Evolutionary conservation across 2,888 invertebrate genomes (phyloP).

Genomic region (Cephus sareptanus): DNA sequence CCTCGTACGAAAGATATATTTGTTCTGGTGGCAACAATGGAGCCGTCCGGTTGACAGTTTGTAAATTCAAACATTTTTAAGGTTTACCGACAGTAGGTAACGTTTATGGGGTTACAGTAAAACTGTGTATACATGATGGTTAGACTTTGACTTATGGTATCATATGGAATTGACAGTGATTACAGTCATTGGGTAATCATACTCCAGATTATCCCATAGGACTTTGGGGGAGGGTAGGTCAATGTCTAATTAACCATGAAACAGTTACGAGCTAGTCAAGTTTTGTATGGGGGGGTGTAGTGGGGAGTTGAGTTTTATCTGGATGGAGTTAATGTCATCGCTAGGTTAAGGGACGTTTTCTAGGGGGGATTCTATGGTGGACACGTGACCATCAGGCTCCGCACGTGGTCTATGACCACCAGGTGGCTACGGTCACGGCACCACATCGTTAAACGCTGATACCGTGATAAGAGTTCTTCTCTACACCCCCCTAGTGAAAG

Average conservation of each 20-base stretch:
- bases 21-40: conserved; percentile 2
- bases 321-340: not conserved
- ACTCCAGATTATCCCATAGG: not conserved
- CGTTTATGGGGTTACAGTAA: not conserved
- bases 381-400: conserved; percentile 56
- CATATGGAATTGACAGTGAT: not conserved
- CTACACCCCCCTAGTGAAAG: conserved; percentile 1
- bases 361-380: conserved; percentile 48
- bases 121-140: not conserved
- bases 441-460: conserved; percentile 51
- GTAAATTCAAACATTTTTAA: not conserved
- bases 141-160: not conserved
- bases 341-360: not conserved
- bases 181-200: not conserved
- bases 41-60: not conserved
- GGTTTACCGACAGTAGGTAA: not conserved
- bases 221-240: not conserved
- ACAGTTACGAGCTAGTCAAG: not conserved
- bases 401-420: conserved; percentile 53
- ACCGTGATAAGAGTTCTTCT: conserved; percentile 46
- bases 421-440: conserved; percentile 54
- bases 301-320: not conserved
- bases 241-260: not conserved
- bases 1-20: not conserved
- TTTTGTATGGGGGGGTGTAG: not conserved